Base-by-base conservation (phyloP, 2,888 invertebrate species). In the Rutpela maculata region DNA sequence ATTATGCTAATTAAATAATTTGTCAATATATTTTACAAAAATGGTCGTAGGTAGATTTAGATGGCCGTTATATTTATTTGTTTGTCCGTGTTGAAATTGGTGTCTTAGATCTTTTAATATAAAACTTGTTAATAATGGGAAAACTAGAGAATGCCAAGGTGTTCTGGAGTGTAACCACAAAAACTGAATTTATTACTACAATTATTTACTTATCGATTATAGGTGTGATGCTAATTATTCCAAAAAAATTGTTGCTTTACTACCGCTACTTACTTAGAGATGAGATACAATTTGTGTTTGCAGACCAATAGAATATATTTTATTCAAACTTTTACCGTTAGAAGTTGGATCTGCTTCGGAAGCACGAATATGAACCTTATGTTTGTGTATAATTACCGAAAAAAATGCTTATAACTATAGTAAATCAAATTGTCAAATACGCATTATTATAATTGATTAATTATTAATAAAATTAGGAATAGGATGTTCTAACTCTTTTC, bases 191-290 rank as follows among this genome's bases (percentile, higher is more conserved):
- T 50, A n/a, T 50, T 50, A 50, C n/a, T 15, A 43, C 2, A 43
- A 15, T 43, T n/a, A 50, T n/a, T n/a, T n/a, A 50, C 50, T n/a
- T 50, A 50, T 50, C n/a, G 50, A 50, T 50, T 50, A 50, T 50
- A 50, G 15, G 50, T 50, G 50, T 50, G 15, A 1, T 50, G 50
- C n/a, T 50, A 50, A 50, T 50, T 50, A 50, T 50, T 50, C 22
- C n/a, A 50, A 50, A 50, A 50, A 50, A 50, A 15, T 43, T 10
- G 12, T 43, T 11, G 43, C 43, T 43, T 15, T 43, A 43, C 43
- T 43, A 43, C 12, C 43, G 43, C 12, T 43, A 15, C 43, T 43
- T 43, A 15, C 43, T 43, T 43, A 43, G 15, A 43, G 43, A 43
- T 11, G 43, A 15, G 43, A 3, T 43, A 15, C 43, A 50, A 50